Evolutionary conservation across 2,888 invertebrate genomes (phyloP).

Genomic region (Thecophora atra): DNA sequence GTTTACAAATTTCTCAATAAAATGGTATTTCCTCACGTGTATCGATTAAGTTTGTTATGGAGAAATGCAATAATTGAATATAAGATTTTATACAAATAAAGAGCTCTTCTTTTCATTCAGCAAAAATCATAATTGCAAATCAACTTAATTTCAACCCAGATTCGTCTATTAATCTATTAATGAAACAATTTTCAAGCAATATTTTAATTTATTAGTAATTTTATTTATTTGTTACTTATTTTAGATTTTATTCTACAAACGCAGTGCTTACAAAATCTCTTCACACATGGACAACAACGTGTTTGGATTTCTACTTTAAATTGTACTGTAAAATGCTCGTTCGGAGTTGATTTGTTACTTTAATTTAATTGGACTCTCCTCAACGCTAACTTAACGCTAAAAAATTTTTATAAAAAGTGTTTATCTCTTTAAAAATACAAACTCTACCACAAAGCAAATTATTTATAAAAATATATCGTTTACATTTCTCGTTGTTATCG

Average conservation of each 20-base stretch:
- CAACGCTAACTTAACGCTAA: slow-evolving; percentile 21
- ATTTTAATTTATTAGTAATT: neutral
- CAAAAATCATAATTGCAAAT: no score
- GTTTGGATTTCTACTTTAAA: slow-evolving; percentile 52
- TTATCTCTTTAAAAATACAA: slow-evolving; percentile 4
- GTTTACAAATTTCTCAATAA: no score
- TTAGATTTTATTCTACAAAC: slow-evolving; percentile 1
- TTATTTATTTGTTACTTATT: neutral
- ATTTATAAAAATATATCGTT: slow-evolving; percentile 34
- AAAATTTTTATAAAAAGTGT: slow-evolving; percentile 19
- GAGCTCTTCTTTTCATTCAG: no score
- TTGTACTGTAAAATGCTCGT: slow-evolving; percentile 63
- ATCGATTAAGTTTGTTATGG: no score
- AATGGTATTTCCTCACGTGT: no score
- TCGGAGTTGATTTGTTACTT: slow-evolving; percentile 1
- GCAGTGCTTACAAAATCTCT: slow-evolving; percentile 12
- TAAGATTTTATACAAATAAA: no score
- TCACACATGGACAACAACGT: slow-evolving; percentile 15
- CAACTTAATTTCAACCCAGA: no score
- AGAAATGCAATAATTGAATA: no score
- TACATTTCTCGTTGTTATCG: slow-evolving; percentile 12
- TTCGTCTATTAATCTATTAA: no score
- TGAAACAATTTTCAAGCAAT: neutral
- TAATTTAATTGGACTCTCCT: neutral
- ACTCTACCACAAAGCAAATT: slow-evolving; percentile 27